Conservation (phyloP, 2,888 invertebrate species). For the Zygaena filipendulae region DNA sequence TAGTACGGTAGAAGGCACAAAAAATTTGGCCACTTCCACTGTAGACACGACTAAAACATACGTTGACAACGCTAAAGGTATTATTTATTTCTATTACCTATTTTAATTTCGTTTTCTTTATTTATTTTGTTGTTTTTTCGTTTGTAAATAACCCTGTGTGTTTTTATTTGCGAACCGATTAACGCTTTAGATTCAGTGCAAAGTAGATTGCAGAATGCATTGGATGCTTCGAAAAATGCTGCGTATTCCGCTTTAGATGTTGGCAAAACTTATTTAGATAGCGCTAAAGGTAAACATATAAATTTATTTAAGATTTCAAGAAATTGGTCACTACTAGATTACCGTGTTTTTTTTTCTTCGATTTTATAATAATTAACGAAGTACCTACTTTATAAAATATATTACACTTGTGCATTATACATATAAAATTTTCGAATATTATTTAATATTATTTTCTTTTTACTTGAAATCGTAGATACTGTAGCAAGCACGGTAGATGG, state of each 20-base stretch:
- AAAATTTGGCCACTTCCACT: conserved; percentile 28
- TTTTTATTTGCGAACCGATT: conserved; percentile 21
- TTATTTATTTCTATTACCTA: conserved; percentile 1
- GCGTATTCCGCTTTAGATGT: conserved; percentile 37
- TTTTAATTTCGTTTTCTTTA: conserved; percentile 6
- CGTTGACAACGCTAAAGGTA: conserved; percentile 20
- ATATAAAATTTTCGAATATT: not conserved
- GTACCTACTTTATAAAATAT: too few species aligned
- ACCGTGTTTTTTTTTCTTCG: conserved; percentile 7
- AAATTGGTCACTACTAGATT: too few species aligned
- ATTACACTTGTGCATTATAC: too few species aligned
- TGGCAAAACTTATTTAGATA: conserved; percentile 39
- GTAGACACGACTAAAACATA: conserved; percentile 20
- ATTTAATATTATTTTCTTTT: not conserved
- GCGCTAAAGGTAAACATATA: conserved; percentile 26
- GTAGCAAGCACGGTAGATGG: conserved; percentile 45
- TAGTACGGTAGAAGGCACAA: conserved; percentile 21
- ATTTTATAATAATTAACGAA: too few species aligned
- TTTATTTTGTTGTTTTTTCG: conserved; percentile 12
- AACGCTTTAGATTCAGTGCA: conserved; percentile 40
- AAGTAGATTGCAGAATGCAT: conserved; percentile 32
- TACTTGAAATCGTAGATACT: conserved; percentile 29
- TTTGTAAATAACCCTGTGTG: conserved; percentile 13
- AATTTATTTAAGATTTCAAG: conserved; percentile 20
- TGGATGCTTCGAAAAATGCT: conserved; percentile 31